Evolutionary conservation across 2,113 vertebrate species (phyloP), one percentile per base, ranked within the genome.

Genomic region (Telmatochromis sp.): DNA sequence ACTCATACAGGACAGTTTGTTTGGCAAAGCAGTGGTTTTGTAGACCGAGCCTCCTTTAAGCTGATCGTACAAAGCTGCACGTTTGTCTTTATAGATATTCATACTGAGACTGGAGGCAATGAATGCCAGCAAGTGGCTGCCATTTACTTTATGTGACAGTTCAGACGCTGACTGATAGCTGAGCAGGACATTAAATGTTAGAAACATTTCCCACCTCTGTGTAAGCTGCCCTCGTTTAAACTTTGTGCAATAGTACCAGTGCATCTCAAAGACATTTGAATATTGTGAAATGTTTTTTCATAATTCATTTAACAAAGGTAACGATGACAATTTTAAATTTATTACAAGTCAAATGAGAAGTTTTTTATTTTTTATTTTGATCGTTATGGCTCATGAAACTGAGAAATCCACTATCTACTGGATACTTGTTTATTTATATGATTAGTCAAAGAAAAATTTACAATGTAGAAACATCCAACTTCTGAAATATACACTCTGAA

Each of bases 31-130:
- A 45, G 37, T 45, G 21, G 21, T 42, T 15, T 73, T 73, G 65
- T 42, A 7, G 21, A 45, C 0, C 5, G 14, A 40, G 0, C 8
- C 8, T 26, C 1, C 37, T 73, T 23, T 6, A 45, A 45, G 21
- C 65, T 73, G 37, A 45, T 17, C 13, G 2, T 45, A 10, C 14
- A 45, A 45, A 45, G 5, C 37, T 45, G 21, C 37, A 26, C 37
- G 0, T 73, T 45, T 73, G 37, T 45, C 37, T 45, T 70, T 23
- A 2, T 42, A 2, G n/a, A 23, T 23, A 42, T 15, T 70, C 37
- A 4, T 23, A 23, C 65, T 42, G 35, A 42, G 1, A 10, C 68
- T 15, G 65, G 0, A 42, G 65, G 65, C 37, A 45, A 6, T 42
- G 13, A 0, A 9, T 42, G 5, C 63, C 19, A 37, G 31, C 31